Conservation (phyloP, 2,113 vertebrate genomes). For the Rousettus leschenaultii region DNA sequence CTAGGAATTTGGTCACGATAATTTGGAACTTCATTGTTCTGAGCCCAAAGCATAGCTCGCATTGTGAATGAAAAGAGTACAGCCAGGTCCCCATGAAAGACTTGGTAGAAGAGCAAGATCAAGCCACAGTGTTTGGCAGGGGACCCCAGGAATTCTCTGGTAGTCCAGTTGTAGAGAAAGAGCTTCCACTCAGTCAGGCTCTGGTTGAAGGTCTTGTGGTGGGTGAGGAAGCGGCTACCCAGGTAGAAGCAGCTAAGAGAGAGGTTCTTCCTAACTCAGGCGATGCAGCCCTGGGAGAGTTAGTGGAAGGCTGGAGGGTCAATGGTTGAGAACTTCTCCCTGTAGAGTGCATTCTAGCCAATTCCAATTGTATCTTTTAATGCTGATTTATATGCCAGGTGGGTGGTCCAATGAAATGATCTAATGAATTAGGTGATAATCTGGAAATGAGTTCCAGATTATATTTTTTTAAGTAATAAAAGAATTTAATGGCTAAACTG, state of each 20-base stretch:
- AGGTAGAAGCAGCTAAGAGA: slow-evolving; percentile 51
- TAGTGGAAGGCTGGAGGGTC: background rate
- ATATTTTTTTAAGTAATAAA: background rate
- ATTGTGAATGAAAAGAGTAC: slow-evolving; percentile 92
- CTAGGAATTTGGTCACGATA: slow-evolving; percentile 89
- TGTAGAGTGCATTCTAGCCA: background rate
- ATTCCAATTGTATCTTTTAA: background rate
- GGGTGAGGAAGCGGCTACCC: background rate
- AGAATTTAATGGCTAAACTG: background rate
- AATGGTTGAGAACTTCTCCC: background rate
- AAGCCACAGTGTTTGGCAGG: slow-evolving; percentile 91
- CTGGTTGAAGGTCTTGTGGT: slow-evolving; percentile 79
- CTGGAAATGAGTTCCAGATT: background rate
- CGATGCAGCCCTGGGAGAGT: background rate
- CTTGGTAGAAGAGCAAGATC: slow-evolving; percentile 92
- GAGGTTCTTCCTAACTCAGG: background rate
- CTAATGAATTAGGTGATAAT: background rate
- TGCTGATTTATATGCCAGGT: background rate
- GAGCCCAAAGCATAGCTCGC: slow-evolving; percentile 94
- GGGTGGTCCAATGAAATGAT: background rate
- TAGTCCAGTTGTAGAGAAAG: slow-evolving; percentile 89
- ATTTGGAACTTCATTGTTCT: slow-evolving; percentile 88
- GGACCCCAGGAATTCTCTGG: slow-evolving; percentile 88
- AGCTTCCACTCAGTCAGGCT: slow-evolving; percentile 86
- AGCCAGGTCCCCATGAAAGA: slow-evolving; percentile 93